Evolutionary conservation across 2,888 invertebrate genomes (phyloP).

Genomic region (Acronicta alni): DNA sequence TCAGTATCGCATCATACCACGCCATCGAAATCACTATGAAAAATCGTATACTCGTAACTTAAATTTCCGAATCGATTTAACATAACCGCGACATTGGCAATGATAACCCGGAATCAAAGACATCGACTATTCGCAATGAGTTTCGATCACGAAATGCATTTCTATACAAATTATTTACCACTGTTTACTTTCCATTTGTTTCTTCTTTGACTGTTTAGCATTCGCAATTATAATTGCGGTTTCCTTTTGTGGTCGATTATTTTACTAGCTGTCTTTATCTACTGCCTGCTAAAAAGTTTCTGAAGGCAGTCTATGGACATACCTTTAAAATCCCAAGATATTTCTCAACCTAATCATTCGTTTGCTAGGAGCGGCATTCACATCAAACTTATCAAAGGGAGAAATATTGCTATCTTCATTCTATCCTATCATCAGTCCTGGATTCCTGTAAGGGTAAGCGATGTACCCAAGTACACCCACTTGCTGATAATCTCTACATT

Average conservation of each 20-base stretch:
- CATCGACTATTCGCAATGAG: slow-evolving; percentile 11
- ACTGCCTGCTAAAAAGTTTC: no score
- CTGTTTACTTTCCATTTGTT: slow-evolving; percentile 29
- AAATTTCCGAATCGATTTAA: slow-evolving; percentile 33
- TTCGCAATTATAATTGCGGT: slow-evolving; percentile 30
- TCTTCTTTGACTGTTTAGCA: slow-evolving; percentile 6
- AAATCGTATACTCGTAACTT: slow-evolving; percentile 12
- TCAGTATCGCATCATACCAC: no score
- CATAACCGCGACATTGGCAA: slow-evolving; percentile 41
- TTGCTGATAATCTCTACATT: no score
- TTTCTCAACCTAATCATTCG: no score
- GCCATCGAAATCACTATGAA: neutral
- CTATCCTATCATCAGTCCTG: no score
- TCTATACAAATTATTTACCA: slow-evolving; percentile 22
- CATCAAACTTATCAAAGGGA: no score
- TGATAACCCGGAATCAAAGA: slow-evolving; percentile 29
- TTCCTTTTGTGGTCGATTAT: slow-evolving; percentile 15
- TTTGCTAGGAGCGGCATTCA: no score
- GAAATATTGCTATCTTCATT: no score
- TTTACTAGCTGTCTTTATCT: neutral
- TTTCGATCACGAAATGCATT: slow-evolving; percentile 36
- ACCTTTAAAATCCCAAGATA: no score
- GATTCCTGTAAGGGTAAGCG: no score
- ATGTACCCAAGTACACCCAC: no score
- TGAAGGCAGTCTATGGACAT: no score